phyloP scores from a whole-genome alignment of 1,140 invertebrate genomes.

The Dreissena polymorpha region DNA sequence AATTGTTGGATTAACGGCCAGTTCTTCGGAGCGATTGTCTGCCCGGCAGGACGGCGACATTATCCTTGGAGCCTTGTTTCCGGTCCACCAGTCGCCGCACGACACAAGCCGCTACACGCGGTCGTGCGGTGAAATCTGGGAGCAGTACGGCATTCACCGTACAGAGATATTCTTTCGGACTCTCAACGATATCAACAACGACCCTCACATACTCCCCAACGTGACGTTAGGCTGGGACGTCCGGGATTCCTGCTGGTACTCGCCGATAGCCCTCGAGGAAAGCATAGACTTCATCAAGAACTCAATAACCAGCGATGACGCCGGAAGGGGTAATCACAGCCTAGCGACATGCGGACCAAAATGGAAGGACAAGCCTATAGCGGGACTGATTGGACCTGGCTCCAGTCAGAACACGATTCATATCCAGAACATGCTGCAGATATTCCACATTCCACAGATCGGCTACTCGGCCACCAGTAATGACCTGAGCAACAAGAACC shows the following conservation, averaged over 20 bases:
- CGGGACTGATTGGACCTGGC: constrained; percentile 87
- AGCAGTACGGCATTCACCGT: constrained; percentile 90
- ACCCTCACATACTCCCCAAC: constrained; percentile 80
- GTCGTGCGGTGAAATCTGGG: constrained; percentile 80
- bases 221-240: constrained; percentile 89
- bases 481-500: constrained; percentile 88
- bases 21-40: constrained; percentile 68
- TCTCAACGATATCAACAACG: constrained; percentile 82
- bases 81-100: constrained; percentile 86
- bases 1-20: no score
- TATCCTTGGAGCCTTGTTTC: constrained; percentile 88
- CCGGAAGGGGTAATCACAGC: constrained; percentile 39
- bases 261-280: constrained; percentile 89
- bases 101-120: constrained; percentile 69
- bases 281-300: constrained; percentile 88
- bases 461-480: constrained; percentile 90
- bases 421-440: constrained; percentile 90
- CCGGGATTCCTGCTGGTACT: constrained; percentile 90
- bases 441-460: constrained; percentile 90
- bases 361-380: constrained; percentile 80
- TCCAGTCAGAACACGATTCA: constrained; percentile 86
- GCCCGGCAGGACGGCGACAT: constrained; percentile 84
- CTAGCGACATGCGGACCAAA: constrained; percentile 41
- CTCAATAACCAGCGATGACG: constrained; percentile 80
- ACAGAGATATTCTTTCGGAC: constrained; percentile 85